These are phyloP conservation scores for Chaenogobius annularis DNA, from an alignment of 2,113 vertebrate genomes.

Conservation along the genomic window DNA sequence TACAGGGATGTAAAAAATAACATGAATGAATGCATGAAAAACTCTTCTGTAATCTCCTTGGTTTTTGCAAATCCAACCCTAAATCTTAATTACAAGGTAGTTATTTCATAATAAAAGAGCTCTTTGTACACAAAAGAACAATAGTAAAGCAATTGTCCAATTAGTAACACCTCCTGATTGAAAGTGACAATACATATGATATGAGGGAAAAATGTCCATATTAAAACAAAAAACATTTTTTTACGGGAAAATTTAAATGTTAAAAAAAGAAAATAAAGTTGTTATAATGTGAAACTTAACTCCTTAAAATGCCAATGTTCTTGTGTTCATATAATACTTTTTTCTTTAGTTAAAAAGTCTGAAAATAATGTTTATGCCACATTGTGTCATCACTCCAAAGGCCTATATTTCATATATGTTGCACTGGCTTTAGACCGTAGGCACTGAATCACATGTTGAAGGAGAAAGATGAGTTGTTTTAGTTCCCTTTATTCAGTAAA, in stretches of 20 bases:
- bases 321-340: too few relatives aligned
- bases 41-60: conserved; percentile 2
- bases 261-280: too few relatives aligned
- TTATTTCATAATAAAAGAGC: conserved; percentile 53
- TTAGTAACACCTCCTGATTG: background rate
- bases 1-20: background rate
- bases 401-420: too few relatives aligned
- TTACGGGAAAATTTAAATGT: too few relatives aligned
- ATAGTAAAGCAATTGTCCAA: conserved; percentile 19
- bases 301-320: too few relatives aligned
- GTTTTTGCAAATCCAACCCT: conserved; percentile 43
- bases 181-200: too few relatives aligned
- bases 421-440: background rate
- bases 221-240: too few relatives aligned
- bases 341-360: too few relatives aligned
- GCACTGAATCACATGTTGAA: background rate
- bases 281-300: too few relatives aligned
- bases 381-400: too few relatives aligned
- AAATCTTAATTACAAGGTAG: conserved; percentile 46
- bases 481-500: background rate
- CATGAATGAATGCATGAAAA: background rate
- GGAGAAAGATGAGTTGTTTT: background rate
- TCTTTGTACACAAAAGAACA: conserved; percentile 25
- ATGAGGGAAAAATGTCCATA: too few relatives aligned
- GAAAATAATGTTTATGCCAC: too few relatives aligned